Evolutionary conservation across 2,797 vertebrate species (phyloP).

Genomic region (Cuniculus paca): DNA sequence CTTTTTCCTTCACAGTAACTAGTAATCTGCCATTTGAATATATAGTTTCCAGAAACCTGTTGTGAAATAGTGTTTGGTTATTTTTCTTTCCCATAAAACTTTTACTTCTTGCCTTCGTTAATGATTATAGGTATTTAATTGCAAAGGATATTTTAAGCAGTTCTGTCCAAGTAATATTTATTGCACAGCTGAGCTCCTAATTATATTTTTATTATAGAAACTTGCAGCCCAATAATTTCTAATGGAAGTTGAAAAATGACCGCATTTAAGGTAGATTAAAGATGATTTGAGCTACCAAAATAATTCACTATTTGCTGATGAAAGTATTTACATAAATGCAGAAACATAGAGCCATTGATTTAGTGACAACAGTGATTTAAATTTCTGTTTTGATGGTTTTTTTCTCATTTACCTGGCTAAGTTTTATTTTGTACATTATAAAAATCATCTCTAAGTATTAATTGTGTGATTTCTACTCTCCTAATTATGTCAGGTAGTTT

Average conservation of each 20-base stretch:
- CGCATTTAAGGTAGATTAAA: slow-evolving; percentile 61
- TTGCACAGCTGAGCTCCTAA: slow-evolving; percentile 38
- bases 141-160: slow-evolving; percentile 59
- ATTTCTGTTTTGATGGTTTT: slow-evolving; percentile 35
- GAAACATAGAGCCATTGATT: slow-evolving; percentile 49
- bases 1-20: not conserved
- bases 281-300: not conserved
- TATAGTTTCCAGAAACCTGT: slow-evolving; percentile 25
- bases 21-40: slow-evolving; percentile 49
- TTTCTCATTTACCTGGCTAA: slow-evolving; percentile 48
- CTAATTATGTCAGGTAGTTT: slow-evolving; percentile 20
- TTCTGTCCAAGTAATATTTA: slow-evolving; percentile 57
- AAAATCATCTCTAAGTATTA: slow-evolving; percentile 12
- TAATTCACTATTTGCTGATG: slow-evolving; percentile 34
- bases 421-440: slow-evolving; percentile 59
- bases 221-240: slow-evolving; percentile 49
- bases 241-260: slow-evolving; percentile 61
- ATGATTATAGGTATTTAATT: slow-evolving; percentile 66
- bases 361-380: slow-evolving; percentile 50
- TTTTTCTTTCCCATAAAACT: not conserved
- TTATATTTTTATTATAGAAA: slow-evolving; percentile 66
- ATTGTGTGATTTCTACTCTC: not conserved
- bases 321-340: slow-evolving; percentile 32
- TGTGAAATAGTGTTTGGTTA: slow-evolving; percentile 38
- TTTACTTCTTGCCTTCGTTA: slow-evolving; percentile 32